Evolutionary conservation across 2,888 invertebrate genomes (phyloP), one percentile per base, ranked within the genome.

Genomic region (Andricus curvator): DNA sequence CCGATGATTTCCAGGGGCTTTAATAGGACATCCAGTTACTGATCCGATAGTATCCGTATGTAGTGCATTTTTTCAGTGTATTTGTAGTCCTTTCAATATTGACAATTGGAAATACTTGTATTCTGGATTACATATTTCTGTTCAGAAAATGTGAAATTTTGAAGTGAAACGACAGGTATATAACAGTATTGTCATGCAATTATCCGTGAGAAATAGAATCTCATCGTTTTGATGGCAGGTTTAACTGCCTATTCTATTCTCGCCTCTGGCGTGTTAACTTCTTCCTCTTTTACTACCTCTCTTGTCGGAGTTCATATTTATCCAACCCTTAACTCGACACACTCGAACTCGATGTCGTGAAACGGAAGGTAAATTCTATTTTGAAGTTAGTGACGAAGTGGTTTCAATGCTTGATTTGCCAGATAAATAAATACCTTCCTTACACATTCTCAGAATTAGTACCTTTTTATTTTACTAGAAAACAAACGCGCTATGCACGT

Each of bases 251-350:
- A 37, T 74, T 15, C 56, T 51, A 74, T 56, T n/a, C 56, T 56
- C 74, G 56, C 33, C 37, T 37, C 37, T 37, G 37, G 37, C 37
- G 37, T 37, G 6, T 37, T 37, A 37, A 37, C 33, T 37, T 74
- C 51, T n/a, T 74, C 33, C 33, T 33, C 51, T 33, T 74, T 56
- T 56, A 74, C 74, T 56, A 56, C 74, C 74, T 74, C 74, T 74
- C 33, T 25, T 74, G 33, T 51, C 29, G 15, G 74, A 51, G 51
- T 33, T 33, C 51, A 74, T 74, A 74, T 74, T 74, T 74, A 56
- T 33, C n/a, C 74, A 74, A 56, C 33, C 74, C 74, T 74, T 56
- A 74, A 74, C 74, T 37, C 33, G 29, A 56, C 48, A 74, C 29
- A 33, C 70, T 51, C 33, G 33, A 66, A 66, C 9, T 74, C 48